Evolutionary conservation across 1,140 invertebrate species (phyloP).

Genomic region (Drosophila sucinea): DNA sequence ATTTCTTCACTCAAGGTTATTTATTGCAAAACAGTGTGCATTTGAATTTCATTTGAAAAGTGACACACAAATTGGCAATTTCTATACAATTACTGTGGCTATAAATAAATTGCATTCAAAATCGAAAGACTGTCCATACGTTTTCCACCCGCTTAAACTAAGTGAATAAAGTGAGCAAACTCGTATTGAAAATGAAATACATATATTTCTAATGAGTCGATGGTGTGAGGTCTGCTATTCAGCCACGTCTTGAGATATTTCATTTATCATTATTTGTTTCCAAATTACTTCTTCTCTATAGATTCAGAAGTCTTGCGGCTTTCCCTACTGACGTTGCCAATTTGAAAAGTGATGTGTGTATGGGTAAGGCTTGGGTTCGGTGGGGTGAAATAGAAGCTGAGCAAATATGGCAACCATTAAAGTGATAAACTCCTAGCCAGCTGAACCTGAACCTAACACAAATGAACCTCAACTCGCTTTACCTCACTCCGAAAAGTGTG

Average conservation of each 20-base stretch:
- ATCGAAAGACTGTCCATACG: neutral
- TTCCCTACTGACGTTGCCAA: conserved; percentile 70
- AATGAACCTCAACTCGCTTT: conserved; percentile 8
- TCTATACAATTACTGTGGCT: conserved; percentile 29
- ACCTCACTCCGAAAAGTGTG: conserved; percentile 12
- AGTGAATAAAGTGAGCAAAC: neutral
- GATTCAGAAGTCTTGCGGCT: conserved; percentile 24
- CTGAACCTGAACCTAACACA: conserved; percentile 12
- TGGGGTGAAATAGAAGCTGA: conserved; percentile 37
- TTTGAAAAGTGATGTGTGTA: conserved; percentile 27
- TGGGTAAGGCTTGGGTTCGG: conserved; percentile 1
- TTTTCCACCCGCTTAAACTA: neutral
- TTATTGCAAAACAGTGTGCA: conserved; percentile 48
- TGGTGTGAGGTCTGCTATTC: neutral
- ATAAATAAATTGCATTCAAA: conserved; percentile 28
- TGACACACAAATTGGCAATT: conserved; percentile 43
- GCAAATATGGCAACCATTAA: conserved; percentile 77
- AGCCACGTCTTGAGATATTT: conserved; percentile 19
- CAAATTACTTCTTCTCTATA: conserved; percentile 66
- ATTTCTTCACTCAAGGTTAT: conserved; percentile 42
- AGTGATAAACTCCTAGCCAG: conserved; percentile 62
- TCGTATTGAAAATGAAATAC: neutral
- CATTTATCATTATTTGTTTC: conserved; percentile 76
- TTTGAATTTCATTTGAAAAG: conserved; percentile 47
- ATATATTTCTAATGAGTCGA: conserved; percentile 1